These are phyloP conservation scores for Danaus melanippus DNA, from an alignment of 1,140 invertebrate species.

Conservation along the genomic window DNA sequence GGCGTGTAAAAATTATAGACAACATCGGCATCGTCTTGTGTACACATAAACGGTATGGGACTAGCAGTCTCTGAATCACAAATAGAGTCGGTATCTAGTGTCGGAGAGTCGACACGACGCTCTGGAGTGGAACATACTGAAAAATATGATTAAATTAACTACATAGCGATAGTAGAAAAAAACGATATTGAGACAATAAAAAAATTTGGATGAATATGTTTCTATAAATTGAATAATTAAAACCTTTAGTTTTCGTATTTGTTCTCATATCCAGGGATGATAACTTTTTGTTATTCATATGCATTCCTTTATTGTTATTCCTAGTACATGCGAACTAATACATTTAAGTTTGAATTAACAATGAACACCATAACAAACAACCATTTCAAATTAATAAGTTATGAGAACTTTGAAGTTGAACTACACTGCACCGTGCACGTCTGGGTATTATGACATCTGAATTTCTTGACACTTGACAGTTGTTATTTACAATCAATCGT, in stretches of 20 bases:
- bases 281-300: constrained; percentile 13
- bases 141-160: constrained; percentile 21
- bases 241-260: constrained; percentile 54
- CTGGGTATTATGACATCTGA: too few relatives aligned
- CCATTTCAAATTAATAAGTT: too few relatives aligned
- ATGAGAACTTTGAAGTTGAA: too few relatives aligned
- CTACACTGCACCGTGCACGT: too few relatives aligned
- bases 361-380: too few relatives aligned
- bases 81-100: constrained; percentile 58
- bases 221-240: constrained; percentile 6
- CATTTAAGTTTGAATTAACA: too few relatives aligned
- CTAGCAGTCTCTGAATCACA: constrained; percentile 58
- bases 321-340: too few relatives aligned
- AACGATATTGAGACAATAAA: too few relatives aligned
- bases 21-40: constrained; percentile 68
- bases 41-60: constrained; percentile 66
- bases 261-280: constrained; percentile 40
- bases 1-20: constrained; percentile 70
- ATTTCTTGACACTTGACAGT: too few relatives aligned
- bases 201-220: background rate
- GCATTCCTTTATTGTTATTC: background rate
- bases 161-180: background rate
- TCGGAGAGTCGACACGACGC: constrained; percentile 49
- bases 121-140: constrained; percentile 66
- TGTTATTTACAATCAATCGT: too few relatives aligned